Base-by-base conservation (phyloP, 2,888 invertebrate species). In the Pristionchus arcanus region DNA sequence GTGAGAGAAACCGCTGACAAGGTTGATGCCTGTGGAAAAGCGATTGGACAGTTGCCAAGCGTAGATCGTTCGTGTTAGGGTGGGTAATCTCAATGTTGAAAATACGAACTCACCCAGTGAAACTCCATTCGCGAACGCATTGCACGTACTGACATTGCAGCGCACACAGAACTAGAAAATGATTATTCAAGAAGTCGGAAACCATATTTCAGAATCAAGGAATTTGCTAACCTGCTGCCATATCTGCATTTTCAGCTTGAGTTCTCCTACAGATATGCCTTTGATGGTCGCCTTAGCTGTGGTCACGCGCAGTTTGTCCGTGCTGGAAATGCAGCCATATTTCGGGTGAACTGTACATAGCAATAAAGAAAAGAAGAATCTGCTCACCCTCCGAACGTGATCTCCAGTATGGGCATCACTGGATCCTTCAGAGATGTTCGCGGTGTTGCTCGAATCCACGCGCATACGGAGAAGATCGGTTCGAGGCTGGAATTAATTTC, bases 141-240 rank as follows among this genome's bases (percentile, higher is more conserved):
- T n/a, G 49, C 81, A 81, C 15, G 28, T 49, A n/a, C n/a, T 28
- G 11, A n/a, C 42, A 21, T 19, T 53, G 49, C 81, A 81, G n/a
- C 81, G 81, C 16, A 81, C 49, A 16, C 81, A 81, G 28, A 81
- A 81, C 81, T 81, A 25, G 28, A 81, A 71, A 37, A 77, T 21
- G 7, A 49, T 42, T 71, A 19, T 71, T 15, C 34, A 28, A 34
- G 28, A 16, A 21, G 15, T 59, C 7, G 11, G 53, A 53, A 11
- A 11, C 15, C 53, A 2, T 2, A 21, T 59, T 19, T 25, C 25
- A n/a, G 28, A 28, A 13, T 7, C 11, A 71, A 31, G 16, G 9
- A 31, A 71, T 19, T 4, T 31, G 7, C 4, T 84, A 25, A 59
- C 84, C 84, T 55, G 55, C 25, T 85, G 84, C 84, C 84, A 85